These are phyloP conservation scores for Myiozetetes cayanensis DNA, from an alignment of 2,113 vertebrate genomes.

Conservation along the genomic window DNA sequence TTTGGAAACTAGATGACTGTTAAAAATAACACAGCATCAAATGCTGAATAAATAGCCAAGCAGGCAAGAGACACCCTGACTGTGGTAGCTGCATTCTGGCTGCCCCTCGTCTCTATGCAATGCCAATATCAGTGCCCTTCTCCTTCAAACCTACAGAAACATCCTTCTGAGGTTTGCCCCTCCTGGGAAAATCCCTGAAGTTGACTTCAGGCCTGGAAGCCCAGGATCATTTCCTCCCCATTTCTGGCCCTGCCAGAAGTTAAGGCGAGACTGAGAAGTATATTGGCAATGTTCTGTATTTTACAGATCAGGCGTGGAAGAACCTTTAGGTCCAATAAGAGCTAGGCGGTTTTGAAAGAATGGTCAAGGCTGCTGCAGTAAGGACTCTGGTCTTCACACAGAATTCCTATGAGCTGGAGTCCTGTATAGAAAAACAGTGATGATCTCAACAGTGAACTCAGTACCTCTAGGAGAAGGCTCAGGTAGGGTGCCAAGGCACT, in stretches of 20 bases:
- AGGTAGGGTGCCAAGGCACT: fast-evolving
- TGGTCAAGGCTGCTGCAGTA: neutral
- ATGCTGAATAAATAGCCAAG: neutral
- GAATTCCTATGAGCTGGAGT: neutral
- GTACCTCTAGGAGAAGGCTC: neutral
- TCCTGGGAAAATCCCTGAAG: neutral
- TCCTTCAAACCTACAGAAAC: neutral
- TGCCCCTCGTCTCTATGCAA: fast-evolving
- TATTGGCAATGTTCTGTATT: neutral
- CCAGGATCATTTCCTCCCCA: neutral
- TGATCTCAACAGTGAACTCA: neutral
- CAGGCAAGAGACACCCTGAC: neutral
- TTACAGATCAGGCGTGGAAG: neutral
- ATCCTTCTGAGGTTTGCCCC: neutral
- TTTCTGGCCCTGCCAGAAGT: neutral
- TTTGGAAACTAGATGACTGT: neutral
- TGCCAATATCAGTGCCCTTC: neutral
- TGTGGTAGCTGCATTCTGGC: neutral
- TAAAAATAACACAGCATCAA: neutral
- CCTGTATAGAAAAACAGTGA: neutral
- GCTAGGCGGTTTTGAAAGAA: neutral
- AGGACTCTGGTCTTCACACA: neutral
- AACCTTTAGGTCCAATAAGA: neutral
- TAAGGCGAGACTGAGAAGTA: neutral
- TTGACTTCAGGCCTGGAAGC: neutral